These are phyloP conservation scores for Ceratina australensis DNA, from an alignment of 1,140 invertebrate species.

Conservation along the genomic window DNA sequence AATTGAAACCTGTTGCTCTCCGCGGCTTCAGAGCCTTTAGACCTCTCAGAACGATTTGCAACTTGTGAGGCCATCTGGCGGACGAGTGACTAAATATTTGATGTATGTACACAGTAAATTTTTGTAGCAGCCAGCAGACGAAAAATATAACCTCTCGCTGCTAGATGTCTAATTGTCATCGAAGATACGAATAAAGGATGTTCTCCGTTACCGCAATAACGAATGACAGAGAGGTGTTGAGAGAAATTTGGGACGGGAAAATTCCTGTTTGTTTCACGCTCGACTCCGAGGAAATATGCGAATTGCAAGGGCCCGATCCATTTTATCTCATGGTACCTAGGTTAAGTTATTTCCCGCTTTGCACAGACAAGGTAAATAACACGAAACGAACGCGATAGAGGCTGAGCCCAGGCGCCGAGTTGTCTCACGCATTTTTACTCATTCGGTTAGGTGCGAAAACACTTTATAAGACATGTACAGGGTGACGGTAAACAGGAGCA, in stretches of 20 bases:
- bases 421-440: no score
- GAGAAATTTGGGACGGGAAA: slow-evolving; percentile 97
- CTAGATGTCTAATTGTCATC: background rate
- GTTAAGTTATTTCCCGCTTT: slow-evolving; percentile 96
- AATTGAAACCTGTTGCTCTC: no score
- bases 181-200: slow-evolving; percentile 6
- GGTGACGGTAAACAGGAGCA: slow-evolving; percentile 89
- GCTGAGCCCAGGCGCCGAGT: no score
- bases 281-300: slow-evolving; percentile 92
- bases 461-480: slow-evolving; percentile 91
- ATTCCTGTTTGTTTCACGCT: slow-evolving; percentile 95
- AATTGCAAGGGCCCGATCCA: slow-evolving; percentile 92
- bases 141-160: slow-evolving; percentile 26
- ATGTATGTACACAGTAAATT: no score
- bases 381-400: no score
- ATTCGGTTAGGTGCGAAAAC: slow-evolving; percentile 87
- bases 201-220: slow-evolving; percentile 83
- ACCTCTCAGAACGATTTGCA: no score
- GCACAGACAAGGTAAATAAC: slow-evolving; percentile 92
- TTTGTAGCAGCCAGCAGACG: background rate
- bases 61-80: no score
- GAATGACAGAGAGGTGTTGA: slow-evolving; percentile 94
- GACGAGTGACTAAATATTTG: no score
- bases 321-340: slow-evolving; percentile 97
- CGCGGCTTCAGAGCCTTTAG: no score